phyloP scores from a whole-genome alignment of 2,113 vertebrate genomes.

The Heterochromis multidens region DNA sequence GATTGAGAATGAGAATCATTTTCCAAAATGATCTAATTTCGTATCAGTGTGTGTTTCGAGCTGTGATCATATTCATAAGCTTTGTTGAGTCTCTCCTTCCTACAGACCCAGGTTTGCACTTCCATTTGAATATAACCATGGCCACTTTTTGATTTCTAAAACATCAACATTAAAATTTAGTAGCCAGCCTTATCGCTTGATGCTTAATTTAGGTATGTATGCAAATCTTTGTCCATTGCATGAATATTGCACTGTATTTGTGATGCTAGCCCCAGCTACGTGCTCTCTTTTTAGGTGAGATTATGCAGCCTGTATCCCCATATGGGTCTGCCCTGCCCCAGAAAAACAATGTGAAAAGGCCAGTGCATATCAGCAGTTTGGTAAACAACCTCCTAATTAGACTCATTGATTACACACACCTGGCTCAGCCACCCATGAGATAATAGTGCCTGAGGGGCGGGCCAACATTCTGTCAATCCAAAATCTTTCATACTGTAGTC shows the following conservation, averaged over 20 bases:
- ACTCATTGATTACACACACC: conserved; percentile 62
- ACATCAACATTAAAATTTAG: background rate
- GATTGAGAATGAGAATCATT: background rate
- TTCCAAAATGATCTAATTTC: background rate
- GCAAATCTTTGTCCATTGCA: background rate
- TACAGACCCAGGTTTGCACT: background rate
- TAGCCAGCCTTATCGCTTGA: background rate
- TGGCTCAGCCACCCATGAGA: conserved; percentile 26
- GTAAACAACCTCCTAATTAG: conserved; percentile 67
- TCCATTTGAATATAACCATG: background rate
- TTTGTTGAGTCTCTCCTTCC: background rate
- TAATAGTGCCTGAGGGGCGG: conserved; percentile 18
- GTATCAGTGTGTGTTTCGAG: background rate
- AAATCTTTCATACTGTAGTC: background rate
- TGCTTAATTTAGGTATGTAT: background rate
- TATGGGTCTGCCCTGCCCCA: conserved; percentile 20
- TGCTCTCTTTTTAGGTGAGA: conserved; percentile 2
- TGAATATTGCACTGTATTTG: background rate
- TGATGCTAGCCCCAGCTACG: background rate
- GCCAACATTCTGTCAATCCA: conserved; percentile 16
- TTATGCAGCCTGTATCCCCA: conserved; percentile 24
- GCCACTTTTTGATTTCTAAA: background rate
- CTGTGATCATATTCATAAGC: background rate
- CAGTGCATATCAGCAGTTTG: conserved; percentile 34
- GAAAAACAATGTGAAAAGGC: conserved; percentile 52